phyloP scores from a whole-genome alignment of 2,888 invertebrate genomes.

The Hypselothyrea guttata region DNA sequence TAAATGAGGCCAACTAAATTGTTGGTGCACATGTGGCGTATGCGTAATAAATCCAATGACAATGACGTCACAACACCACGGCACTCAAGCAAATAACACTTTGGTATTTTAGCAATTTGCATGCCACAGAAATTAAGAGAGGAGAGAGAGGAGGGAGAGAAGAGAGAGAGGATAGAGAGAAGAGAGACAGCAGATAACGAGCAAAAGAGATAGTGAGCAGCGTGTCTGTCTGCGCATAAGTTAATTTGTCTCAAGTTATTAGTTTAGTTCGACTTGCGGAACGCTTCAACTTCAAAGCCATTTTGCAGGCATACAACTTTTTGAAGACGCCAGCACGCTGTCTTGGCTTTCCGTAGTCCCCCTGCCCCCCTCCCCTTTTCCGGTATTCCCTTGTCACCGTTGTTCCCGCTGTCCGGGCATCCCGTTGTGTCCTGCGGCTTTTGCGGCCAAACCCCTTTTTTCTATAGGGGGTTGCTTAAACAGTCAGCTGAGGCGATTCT shows the following conservation, averaged over 20 bases:
- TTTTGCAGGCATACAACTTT: conserved; percentile 37
- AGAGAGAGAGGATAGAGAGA: no score
- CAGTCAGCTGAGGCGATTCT: conserved; percentile 10
- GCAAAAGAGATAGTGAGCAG: no score
- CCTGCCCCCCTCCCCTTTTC: no score
- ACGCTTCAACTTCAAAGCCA: conserved; percentile 41
- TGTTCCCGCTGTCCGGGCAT: conserved; percentile 3
- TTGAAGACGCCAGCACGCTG: conserved; percentile 15
- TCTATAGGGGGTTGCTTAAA: conserved; percentile 1
- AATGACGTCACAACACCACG: conserved; percentile 47
- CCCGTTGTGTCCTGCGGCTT: conserved; percentile 44
- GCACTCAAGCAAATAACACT: conserved; percentile 57
- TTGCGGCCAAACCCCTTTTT: conserved; percentile 52
- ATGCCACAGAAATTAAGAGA: no score
- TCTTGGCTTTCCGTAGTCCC: neutral
- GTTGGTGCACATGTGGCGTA: conserved; percentile 54
- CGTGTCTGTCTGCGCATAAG: conserved; percentile 25
- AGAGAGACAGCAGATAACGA: no score
- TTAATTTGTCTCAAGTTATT: conserved; percentile 57
- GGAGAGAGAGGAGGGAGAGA: no score
- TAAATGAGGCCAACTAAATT: conserved; percentile 55
- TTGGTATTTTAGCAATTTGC: conserved; percentile 56
- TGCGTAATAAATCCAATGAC: conserved; percentile 63
- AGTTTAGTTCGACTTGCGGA: conserved; percentile 38
- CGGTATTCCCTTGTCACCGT: neutral